These are phyloP conservation scores for Anhinga anhinga DNA, from an alignment of 2,113 vertebrate genomes.

Conservation along the genomic window DNA sequence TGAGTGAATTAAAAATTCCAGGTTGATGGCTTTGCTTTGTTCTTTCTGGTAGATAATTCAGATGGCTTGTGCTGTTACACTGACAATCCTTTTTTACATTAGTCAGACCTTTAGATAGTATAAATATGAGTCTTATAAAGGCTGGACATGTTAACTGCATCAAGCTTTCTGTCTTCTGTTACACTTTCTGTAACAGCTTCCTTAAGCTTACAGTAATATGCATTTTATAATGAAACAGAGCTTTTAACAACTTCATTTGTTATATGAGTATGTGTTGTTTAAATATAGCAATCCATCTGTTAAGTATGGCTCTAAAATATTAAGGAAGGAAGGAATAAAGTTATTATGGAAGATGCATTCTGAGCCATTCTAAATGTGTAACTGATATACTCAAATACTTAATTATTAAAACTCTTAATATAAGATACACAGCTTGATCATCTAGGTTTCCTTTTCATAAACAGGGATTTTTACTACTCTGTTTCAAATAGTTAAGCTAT, in stretches of 20 bases:
- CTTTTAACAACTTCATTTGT: background rate
- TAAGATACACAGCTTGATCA: conserved; percentile 12
- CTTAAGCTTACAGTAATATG: background rate
- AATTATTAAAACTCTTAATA: background rate
- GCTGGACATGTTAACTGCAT: background rate
- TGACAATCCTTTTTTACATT: background rate
- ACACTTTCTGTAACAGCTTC: background rate
- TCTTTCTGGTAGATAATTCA: background rate
- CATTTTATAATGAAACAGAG: background rate
- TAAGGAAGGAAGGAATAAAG: background rate
- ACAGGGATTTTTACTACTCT: conserved; percentile 17
- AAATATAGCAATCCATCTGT: background rate
- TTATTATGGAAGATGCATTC: background rate
- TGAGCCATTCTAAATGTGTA: background rate
- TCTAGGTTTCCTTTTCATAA: conserved; percentile 41
- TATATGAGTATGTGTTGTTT: background rate
- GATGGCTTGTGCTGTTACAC: background rate
- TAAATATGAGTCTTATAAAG: background rate
- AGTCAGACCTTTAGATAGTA: background rate
- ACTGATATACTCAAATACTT: background rate
- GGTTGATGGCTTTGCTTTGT: background rate
- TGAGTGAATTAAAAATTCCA: background rate
- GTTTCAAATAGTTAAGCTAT: conserved; percentile 55
- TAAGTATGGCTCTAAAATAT: background rate
- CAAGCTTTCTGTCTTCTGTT: background rate